Percentiles rank a stretch among this genome's conserved stretches.
Conservation (phyloP, 2,113 vertebrate species). For the Coptodon bakossiorum region DNA sequence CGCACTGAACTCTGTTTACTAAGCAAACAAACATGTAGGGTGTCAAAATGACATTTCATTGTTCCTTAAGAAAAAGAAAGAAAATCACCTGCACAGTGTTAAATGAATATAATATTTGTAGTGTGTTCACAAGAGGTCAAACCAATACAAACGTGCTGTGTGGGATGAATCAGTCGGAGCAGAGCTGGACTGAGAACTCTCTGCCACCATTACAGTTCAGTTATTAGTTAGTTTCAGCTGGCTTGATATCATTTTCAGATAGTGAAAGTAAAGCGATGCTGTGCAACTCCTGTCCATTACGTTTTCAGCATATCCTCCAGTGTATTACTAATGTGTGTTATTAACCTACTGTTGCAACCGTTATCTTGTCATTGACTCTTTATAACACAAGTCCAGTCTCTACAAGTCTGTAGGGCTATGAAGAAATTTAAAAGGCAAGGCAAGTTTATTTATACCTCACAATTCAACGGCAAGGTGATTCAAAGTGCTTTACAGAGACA, state of each 20-base stretch:
- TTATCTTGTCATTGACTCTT: background rate
- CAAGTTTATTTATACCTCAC: no score
- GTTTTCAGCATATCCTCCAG: background rate
- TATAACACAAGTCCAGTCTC: background rate
- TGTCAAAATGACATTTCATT: background rate
- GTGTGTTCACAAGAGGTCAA: background rate
- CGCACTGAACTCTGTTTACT: background rate
- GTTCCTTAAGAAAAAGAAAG: background rate
- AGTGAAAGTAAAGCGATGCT: background rate
- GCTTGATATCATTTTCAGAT: background rate
- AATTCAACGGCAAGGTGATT: no score
- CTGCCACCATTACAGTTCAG: background rate
- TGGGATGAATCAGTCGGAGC: background rate
- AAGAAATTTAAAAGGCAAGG: background rate
- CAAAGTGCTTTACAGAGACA: no score
- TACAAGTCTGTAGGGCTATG: fast-evolving
- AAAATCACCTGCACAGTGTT: background rate
- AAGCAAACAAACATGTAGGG: background rate
- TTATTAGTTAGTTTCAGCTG: background rate
- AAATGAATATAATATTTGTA: background rate
- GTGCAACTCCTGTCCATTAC: background rate
- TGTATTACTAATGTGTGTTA: background rate
- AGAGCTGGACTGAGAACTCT: fast-evolving
- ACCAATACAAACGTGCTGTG: background rate
- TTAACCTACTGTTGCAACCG: background rate